Base-by-base conservation (phyloP, 2,113 vertebrate species). In the Stigmatopora argus region DNA sequence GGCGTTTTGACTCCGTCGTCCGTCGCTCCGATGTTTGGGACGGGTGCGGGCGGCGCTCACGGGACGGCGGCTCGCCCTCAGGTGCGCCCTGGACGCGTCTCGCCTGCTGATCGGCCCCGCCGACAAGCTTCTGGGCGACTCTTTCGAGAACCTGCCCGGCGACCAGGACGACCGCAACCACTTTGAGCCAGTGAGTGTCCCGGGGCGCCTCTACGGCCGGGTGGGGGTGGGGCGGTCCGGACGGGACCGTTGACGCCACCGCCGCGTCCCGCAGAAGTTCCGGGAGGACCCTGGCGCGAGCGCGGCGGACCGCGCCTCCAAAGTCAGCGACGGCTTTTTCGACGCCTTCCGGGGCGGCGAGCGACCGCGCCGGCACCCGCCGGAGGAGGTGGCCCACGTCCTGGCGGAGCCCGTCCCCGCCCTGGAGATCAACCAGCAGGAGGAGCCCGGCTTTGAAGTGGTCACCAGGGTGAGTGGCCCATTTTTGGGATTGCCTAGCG, bases 381-480 rank as follows among this genome's bases (percentile, higher is more conserved):
- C 91, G 0, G 93, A 95, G 78, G 95, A 97, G 82, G 92, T 96
- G 91, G 94, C 94, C 0, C 93, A 97, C 78, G 89, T 96, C 64
- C 85, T 97, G 73, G 93, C 89, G 19, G 96, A 99, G 76, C 89
- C 94, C 63, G 96, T 99, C 83, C 93, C 95, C 18, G 96, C 93
- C 0, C 89, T 98, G 74, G 95, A 97, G 87, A 97, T 99, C 86
- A 96, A 97, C 85, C 96, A 98, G 68, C 96, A 98, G 85, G 95
- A 98, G 79, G 97, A 99, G 78, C 96, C 95, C 0, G 97, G 97
- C 69, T 99, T 98, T 69, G 97, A 99, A 92, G 96, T 98, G 84
- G 96, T 99, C 88, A 99, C 94, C 75, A 92, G 93, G 86, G 97
- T 99, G 83, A 95, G 95, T 21, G 17, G 7, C 35, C 4, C 5